Percentiles rank a stretch among this genome's conserved stretches.
phyloP scores from a whole-genome alignment of 2,797 vertebrate species.

The Pseudochaenichthys georgianus region DNA sequence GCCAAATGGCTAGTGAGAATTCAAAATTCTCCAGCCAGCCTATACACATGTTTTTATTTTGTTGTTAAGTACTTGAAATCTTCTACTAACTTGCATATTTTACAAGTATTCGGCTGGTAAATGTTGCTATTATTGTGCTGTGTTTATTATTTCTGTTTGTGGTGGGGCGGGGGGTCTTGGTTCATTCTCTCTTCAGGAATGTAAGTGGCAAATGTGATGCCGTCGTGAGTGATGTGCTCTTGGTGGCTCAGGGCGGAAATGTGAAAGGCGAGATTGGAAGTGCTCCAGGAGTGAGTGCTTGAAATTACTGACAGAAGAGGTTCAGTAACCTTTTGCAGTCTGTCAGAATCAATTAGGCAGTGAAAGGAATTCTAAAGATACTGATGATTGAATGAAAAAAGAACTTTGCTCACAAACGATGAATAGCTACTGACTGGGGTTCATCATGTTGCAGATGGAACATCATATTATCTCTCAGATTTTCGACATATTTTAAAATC shows the following conservation, averaged over 20 bases:
- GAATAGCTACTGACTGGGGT: conserved; percentile 58
- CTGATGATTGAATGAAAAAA: conserved; percentile 74
- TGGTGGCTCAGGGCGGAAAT: conserved; percentile 69
- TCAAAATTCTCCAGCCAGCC: no score
- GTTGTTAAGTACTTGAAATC: no score
- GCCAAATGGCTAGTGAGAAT: no score
- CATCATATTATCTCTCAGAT: conserved; percentile 41
- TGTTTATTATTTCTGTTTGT: conserved; percentile 39
- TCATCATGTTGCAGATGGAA: conserved; percentile 53
- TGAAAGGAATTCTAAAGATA: conserved; percentile 78
- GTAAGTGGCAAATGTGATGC: conserved; percentile 71
- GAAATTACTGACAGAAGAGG: conserved; percentile 82
- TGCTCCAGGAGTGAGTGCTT: conserved; percentile 77
- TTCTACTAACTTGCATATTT: no score
- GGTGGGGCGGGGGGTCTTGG: conserved; percentile 6
- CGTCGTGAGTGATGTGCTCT: conserved; percentile 71
- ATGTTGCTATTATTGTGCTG: no score
- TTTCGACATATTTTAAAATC: conserved; percentile 44
- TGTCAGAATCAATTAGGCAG: conserved; percentile 80
- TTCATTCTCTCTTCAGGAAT: conserved; percentile 71
- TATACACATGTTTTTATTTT: no score
- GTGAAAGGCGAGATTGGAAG: conserved; percentile 78
- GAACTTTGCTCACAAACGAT: conserved; percentile 52
- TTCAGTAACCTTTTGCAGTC: conserved; percentile 80
- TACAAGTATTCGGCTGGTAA: no score